phyloP scores from a whole-genome alignment of 1,140 invertebrate genomes.

The Brachystomella parvula region DNA sequence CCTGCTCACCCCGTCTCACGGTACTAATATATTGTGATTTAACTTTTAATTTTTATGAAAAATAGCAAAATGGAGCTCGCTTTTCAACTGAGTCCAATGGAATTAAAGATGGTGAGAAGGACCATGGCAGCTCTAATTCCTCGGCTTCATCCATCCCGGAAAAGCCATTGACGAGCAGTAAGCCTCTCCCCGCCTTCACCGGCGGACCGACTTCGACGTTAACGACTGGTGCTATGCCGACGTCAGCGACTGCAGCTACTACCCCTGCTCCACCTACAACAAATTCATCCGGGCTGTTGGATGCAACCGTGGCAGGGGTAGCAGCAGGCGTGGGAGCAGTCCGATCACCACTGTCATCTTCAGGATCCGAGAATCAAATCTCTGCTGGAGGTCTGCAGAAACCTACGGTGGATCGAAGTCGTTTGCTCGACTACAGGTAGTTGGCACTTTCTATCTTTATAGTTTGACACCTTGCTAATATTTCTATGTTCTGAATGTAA shows the following conservation, averaged over 20 bases:
- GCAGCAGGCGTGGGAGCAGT: constrained; percentile 22
- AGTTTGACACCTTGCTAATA: neutral
- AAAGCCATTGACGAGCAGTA: neutral
- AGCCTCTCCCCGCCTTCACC: neutral
- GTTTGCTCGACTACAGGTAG: constrained; percentile 34
- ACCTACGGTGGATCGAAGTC: constrained; percentile 26
- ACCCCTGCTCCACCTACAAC: too few relatives aligned
- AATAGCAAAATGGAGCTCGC: constrained; percentile 2
- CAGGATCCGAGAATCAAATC: constrained; percentile 23
- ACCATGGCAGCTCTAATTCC: neutral
- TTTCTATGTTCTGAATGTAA: neutral
- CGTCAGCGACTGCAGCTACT: neutral
- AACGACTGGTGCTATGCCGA: neutral
- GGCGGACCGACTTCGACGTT: neutral
- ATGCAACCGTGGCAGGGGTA: neutral
- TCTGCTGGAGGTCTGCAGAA: constrained; percentile 20
- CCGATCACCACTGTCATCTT: constrained; percentile 6
- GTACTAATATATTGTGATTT: too few relatives aligned
- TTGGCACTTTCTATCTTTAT: neutral
- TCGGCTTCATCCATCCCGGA: neutral
- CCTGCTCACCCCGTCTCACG: too few relatives aligned
- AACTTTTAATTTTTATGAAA: too few relatives aligned
- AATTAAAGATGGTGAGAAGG: neutral
- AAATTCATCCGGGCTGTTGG: too few relatives aligned
- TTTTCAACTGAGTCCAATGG: neutral